Conservation (phyloP, 2,797 vertebrate species). For the Malurus leucopterus region DNA sequence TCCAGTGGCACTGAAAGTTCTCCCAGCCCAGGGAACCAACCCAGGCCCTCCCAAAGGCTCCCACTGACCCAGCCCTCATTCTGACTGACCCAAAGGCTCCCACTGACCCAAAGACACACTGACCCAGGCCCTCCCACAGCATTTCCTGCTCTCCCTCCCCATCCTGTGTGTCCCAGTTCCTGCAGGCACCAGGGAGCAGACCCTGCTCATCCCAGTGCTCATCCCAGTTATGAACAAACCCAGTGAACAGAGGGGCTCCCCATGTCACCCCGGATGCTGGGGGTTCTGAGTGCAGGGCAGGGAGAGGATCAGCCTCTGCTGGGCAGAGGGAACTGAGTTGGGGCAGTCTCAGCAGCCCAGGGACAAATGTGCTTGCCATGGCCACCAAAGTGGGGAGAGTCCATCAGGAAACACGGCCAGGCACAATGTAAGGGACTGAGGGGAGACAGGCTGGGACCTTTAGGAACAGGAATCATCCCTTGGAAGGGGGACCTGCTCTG, state of each 20-base stretch:
- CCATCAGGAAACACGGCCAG: not conserved
- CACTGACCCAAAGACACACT: too few relatives aligned
- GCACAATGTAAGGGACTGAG: not conserved
- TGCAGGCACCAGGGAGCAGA: not conserved
- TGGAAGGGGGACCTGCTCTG: not conserved
- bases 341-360: not conserved
- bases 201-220: rapidly evolving
- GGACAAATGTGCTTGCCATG: not conserved
- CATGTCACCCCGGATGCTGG: rapidly evolving
- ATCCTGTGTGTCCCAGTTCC: not conserved
- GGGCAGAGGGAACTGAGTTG: not conserved
- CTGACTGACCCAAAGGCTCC: not conserved
- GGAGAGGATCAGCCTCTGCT: not conserved
- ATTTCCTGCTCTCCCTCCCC: not conserved
- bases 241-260: not conserved
- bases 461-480: not conserved
- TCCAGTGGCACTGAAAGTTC: not conserved
- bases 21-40: not conserved
- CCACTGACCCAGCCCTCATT: too few relatives aligned
- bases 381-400: not conserved
- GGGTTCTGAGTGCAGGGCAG: not conserved
- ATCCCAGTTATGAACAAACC: not conserved
- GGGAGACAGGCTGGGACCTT: not conserved
- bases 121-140: not conserved
- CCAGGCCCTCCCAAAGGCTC: not conserved